Evolutionary conservation across 2,113 vertebrate species (phyloP).

Genomic region (Anhinga anhinga): DNA sequence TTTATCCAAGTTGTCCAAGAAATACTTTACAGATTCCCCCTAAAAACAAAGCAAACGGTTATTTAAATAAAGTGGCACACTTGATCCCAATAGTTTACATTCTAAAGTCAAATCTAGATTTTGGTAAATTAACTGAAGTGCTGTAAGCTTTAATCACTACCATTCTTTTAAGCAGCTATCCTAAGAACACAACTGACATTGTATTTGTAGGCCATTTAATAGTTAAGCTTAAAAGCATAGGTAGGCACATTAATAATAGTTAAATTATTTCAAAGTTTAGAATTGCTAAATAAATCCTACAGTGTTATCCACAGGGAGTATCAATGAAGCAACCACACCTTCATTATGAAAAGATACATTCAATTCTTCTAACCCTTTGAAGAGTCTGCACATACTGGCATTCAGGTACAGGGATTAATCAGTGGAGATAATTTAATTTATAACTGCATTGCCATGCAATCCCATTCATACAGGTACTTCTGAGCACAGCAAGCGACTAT

Average conservation of each 20-base stretch:
- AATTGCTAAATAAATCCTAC: background rate
- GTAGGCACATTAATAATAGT: background rate
- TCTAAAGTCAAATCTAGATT: conserved; percentile 30
- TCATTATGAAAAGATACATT: background rate
- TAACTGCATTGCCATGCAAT: background rate
- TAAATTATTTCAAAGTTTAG: background rate
- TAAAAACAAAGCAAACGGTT: conserved; percentile 72
- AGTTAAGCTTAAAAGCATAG: background rate
- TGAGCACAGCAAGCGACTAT: background rate
- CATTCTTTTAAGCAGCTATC: background rate
- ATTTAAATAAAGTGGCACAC: background rate
- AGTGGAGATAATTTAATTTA: background rate
- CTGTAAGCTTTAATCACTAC: background rate
- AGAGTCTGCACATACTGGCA: background rate
- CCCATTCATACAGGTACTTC: background rate
- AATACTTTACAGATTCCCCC: conserved; percentile 99
- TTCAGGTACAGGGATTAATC: background rate
- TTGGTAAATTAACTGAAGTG: too few relatives aligned
- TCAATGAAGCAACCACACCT: background rate
- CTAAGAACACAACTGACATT: background rate
- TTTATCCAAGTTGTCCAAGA: conserved; percentile 99
- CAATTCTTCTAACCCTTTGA: background rate
- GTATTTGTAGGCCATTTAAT: background rate
- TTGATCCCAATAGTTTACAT: conserved; percentile 26
- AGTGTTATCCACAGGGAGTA: background rate